These are phyloP conservation scores for Anthoscopus minutus DNA, from an alignment of 2,113 vertebrate genomes.

Conservation along the genomic window DNA sequence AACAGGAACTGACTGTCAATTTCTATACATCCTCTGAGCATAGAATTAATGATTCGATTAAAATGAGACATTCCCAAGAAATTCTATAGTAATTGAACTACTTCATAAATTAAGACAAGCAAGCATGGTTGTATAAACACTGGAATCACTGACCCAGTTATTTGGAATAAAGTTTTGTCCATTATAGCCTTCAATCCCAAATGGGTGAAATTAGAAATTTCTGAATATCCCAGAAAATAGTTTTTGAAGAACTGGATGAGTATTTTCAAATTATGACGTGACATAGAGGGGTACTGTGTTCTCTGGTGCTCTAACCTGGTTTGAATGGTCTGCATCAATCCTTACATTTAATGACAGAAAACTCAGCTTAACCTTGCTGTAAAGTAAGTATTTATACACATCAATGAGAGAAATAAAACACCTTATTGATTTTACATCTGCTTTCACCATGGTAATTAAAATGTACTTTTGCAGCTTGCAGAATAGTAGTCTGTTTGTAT, in stretches of 20 bases:
- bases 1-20: background rate
- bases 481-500: conserved; percentile 57
- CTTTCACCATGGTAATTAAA: conserved; percentile 68
- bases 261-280: background rate
- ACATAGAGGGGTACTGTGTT: background rate
- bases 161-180: background rate
- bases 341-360: conserved; percentile 62
- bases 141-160: background rate
- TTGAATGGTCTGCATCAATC: conserved; percentile 57
- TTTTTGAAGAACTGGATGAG: background rate
- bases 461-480: conserved; percentile 63
- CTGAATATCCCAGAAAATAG: background rate
- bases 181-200: background rate
- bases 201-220: background rate
- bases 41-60: conserved; percentile 34
- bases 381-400: conserved; percentile 72
- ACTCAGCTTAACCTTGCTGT: conserved; percentile 66
- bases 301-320: conserved; percentile 16
- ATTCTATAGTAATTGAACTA: conserved; percentile 27
- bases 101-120: conserved; percentile 33
- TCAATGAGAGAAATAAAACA: conserved; percentile 71
- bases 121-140: conserved; percentile 10
- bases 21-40: conserved; percentile 15
- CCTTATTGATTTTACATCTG: conserved; percentile 70
- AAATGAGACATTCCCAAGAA: conserved; percentile 43